Evolutionary conservation across 2,113 vertebrate species (phyloP), one percentile per base, ranked within the genome.

Genomic region (Silurus glanis): DNA sequence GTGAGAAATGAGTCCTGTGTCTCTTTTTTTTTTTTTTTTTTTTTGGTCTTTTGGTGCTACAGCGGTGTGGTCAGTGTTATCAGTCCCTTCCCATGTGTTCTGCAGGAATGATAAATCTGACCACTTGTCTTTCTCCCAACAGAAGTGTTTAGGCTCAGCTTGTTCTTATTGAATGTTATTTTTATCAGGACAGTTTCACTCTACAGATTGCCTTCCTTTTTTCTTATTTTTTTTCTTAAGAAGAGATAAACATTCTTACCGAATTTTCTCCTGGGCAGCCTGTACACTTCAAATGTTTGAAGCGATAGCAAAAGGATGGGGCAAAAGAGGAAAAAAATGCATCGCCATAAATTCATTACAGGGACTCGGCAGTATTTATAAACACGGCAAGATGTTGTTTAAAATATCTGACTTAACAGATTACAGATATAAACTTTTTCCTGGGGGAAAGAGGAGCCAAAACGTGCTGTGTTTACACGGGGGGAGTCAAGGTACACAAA

Each of bases 321-420:
- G 53, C 1, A 58, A 56, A 16, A 25, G 17, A 19, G 56, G 55
- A 55, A 21, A 92, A 92, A 93, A 92, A 92, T 90, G 92, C 93
- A 94, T 95, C 93, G 94, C 93, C 93, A 93, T 94, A 95, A 95
- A 95, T 95, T 95, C 95, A 95, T 95, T 95, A 95, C 92, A 92
- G 93, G 90, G 90, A 89, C 88, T 85, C 91, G 93, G 93, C 94
- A 95, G 93, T 91, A 91, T 94, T 95, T 95, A 94, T 95, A 94
- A 95, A 95, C 94, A 94, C 64, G 78, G 78, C 86, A 93, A 94
- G 91, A 95, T 95, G 94, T 93, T 95, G 94, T 95, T 95, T 95
- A 95, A 92, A 95, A 87, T 92, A 90, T 93, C 91, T 93, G 94
- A 94, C 93, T 93, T 94, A 93, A 95, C 94, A 93, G 94, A 95